phyloP scores from a whole-genome alignment of 1,140 invertebrate species.

The Pentalonia nigronervosa region DNA sequence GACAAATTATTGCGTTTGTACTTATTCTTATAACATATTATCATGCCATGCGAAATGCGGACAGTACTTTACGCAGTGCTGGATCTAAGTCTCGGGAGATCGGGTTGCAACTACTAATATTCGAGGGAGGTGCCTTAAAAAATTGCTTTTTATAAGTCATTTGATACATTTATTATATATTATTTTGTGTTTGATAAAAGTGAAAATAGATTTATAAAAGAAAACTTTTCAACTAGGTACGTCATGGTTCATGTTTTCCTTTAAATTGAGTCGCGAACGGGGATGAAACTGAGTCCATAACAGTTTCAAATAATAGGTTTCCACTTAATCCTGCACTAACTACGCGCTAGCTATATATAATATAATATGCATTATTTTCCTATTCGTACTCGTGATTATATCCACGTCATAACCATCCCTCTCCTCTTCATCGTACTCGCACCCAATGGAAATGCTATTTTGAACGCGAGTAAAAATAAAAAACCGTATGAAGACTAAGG shows the following conservation, averaged over 20 bases:
- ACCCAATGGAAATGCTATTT: neutral
- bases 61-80: too few relatives aligned
- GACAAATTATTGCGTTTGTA: too few relatives aligned
- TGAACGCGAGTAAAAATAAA: neutral
- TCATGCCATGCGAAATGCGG: too few relatives aligned
- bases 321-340: too few relatives aligned
- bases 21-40: too few relatives aligned
- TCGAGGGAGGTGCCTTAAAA: too few relatives aligned
- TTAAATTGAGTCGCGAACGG: neutral
- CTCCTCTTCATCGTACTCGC: fast-evolving
- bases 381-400: neutral
- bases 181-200: neutral
- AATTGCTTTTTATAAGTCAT: neutral
- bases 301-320: neutral
- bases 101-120: too few relatives aligned
- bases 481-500: neutral
- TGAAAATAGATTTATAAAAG: neutral
- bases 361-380: neutral
- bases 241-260: neutral
- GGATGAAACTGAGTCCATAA: neutral
- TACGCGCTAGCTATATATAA: neutral
- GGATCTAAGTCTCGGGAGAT: too few relatives aligned
- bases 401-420: neutral
- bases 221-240: neutral
- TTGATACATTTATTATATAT: neutral